A percentile compares a stretch with the other conserved stretches of the same genome.
These are phyloP conservation scores for Acanthornis magna DNA, from an alignment of 2,797 vertebrate genomes.

Conservation along the genomic window DNA sequence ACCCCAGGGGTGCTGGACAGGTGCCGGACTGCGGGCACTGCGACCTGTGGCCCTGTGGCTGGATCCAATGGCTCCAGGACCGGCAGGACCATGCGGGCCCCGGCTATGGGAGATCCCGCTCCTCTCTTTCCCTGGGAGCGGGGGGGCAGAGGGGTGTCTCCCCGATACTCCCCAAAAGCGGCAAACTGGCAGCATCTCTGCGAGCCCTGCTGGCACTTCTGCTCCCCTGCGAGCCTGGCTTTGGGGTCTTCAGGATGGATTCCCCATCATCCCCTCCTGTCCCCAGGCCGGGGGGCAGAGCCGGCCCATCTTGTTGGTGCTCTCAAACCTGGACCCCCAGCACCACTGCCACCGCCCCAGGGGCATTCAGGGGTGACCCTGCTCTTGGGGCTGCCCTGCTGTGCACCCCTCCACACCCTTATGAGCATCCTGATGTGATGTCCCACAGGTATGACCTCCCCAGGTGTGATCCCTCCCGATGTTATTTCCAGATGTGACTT, in stretches of 20 bases:
- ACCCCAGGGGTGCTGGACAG: background rate
- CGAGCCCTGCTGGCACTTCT: background rate
- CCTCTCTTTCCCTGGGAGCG: background rate
- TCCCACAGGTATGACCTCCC: background rate
- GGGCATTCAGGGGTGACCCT: background rate
- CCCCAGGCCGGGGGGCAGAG: background rate
- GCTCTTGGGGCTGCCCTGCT: background rate
- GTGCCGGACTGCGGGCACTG: background rate
- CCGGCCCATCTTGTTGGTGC: background rate
- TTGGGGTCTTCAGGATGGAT: background rate
- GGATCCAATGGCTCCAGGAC: background rate
- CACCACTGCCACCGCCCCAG: background rate
- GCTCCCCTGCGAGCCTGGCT: background rate
- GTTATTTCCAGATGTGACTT: background rate
- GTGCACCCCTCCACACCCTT: no score
- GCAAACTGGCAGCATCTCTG: background rate
- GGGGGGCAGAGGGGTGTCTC: no score
- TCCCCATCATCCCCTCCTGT: no score
- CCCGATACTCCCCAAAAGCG: background rate
- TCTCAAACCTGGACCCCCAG: background rate
- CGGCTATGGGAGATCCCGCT: background rate
- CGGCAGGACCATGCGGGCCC: background rate
- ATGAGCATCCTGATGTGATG: background rate
- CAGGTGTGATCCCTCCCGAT: background rate
- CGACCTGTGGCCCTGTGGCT: background rate